phyloP scores from a whole-genome alignment of 2,797 vertebrate genomes.

The Enteromius unitaeniatus region DNA sequence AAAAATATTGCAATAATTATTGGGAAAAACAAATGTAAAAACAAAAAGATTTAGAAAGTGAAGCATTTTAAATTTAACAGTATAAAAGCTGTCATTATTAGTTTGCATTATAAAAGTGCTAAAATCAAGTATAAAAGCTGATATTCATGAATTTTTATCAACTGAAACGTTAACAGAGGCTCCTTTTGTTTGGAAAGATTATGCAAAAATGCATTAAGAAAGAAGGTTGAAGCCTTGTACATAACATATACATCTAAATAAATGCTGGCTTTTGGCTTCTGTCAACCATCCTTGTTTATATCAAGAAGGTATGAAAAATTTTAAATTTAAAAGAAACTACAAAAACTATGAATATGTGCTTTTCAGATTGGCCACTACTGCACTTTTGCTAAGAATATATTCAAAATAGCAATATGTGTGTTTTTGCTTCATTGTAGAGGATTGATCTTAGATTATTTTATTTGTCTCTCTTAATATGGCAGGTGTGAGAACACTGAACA shows the following conservation, averaged over 20 bases:
- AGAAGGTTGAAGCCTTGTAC: not conserved
- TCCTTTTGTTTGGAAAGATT: not conserved
- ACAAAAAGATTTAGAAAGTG: not conserved
- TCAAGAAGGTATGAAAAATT: not conserved
- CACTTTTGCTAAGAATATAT: not conserved
- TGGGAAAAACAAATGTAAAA: not conserved
- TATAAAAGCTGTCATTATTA: not conserved
- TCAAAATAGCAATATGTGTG: not conserved
- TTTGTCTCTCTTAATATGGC: not conserved
- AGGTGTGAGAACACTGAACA: not conserved
- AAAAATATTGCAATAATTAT: not conserved
- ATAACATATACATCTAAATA: not conserved
- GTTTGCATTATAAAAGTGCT: not conserved
- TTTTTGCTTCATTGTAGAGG: conserved; percentile 2
- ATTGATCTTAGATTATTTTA: not conserved
- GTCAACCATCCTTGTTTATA: not conserved
- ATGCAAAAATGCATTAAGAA: not conserved
- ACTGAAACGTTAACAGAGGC: not conserved
- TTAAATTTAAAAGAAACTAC: not conserved
- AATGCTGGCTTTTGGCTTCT: not conserved
- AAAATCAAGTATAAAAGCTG: not conserved
- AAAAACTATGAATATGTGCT: not conserved
- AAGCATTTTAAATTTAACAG: not conserved
- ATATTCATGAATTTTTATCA: not conserved
- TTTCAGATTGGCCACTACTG: not conserved